These are phyloP conservation scores for Heliornis fulica DNA, from an alignment of 2,113 vertebrate species.

Conservation along the genomic window DNA sequence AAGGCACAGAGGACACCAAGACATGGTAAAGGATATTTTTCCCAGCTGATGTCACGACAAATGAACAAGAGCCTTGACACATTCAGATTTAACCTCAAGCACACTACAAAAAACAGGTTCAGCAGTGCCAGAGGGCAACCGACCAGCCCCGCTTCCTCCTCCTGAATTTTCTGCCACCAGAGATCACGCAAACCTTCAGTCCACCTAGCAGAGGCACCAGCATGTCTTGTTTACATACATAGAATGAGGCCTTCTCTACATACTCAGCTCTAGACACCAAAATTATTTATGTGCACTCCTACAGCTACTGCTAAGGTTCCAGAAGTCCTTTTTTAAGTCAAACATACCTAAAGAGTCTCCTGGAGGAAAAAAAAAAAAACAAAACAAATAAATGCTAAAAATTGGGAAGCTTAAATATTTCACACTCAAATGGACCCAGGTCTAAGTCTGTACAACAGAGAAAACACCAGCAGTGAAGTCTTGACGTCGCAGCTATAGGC, in stretches of 20 bases:
- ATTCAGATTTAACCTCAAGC: neutral
- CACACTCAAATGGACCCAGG: neutral
- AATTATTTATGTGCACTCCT: neutral
- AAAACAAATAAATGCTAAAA: neutral
- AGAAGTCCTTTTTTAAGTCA: neutral
- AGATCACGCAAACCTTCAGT: neutral
- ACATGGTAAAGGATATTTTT: neutral
- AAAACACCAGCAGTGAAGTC: neutral
- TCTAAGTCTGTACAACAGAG: neutral
- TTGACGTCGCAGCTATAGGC: fast-evolving
- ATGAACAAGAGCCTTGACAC: neutral
- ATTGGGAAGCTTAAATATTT: neutral
- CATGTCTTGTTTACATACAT: neutral
- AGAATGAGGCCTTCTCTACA: neutral
- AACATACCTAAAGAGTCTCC: neutral
- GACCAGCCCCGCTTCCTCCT: neutral
- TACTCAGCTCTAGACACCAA: neutral
- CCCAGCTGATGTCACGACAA: neutral
- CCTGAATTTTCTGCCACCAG: neutral
- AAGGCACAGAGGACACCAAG: neutral
- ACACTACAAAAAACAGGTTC: neutral
- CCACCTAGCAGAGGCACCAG: neutral
- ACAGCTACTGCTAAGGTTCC: neutral
- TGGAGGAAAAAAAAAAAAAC: neutral
- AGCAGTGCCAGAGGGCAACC: neutral